Conservation (phyloP, 2,888 invertebrate species). For the Balanococcus diminutus region DNA sequence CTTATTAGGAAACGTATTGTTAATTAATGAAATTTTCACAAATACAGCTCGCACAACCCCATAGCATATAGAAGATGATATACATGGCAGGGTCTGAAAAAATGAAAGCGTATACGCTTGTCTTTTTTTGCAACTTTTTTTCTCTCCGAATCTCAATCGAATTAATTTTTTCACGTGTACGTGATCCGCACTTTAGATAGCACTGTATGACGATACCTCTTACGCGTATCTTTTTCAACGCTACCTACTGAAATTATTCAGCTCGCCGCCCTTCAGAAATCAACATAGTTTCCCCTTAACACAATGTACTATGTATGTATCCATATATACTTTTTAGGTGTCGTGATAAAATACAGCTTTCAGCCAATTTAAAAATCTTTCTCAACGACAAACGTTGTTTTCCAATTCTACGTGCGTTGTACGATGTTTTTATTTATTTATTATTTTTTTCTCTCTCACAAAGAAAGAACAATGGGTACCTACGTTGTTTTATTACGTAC, state of each 20-base stretch:
- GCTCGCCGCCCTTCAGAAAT: slow-evolving; percentile 27
- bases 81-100: not conserved
- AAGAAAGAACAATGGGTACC: slow-evolving; percentile 25
- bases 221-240: slow-evolving; percentile 24
- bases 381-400: slow-evolving; percentile 36
- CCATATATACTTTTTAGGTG: slow-evolving; percentile 2
- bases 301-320: not conserved
- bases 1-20: not conserved
- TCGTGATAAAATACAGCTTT: slow-evolving; percentile 41
- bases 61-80: not conserved
- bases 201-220: slow-evolving; percentile 33
- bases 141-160: not conserved
- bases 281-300: slow-evolving; percentile 27
- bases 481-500: slow-evolving; percentile 33
- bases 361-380: slow-evolving; percentile 43
- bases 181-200: slow-evolving; percentile 23
- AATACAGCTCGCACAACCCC: not conserved
- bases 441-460: slow-evolving; percentile 21
- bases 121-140: not conserved
- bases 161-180: slow-evolving; percentile 28
- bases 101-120: not conserved
- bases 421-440: slow-evolving; percentile 39
- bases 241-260: slow-evolving; percentile 12
- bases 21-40: not conserved
- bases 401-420: slow-evolving; percentile 41